A percentile compares a stretch with the other conserved stretches of the same genome.
phyloP scores from a whole-genome alignment of 2,797 vertebrate genomes.

The Pterois miles region DNA sequence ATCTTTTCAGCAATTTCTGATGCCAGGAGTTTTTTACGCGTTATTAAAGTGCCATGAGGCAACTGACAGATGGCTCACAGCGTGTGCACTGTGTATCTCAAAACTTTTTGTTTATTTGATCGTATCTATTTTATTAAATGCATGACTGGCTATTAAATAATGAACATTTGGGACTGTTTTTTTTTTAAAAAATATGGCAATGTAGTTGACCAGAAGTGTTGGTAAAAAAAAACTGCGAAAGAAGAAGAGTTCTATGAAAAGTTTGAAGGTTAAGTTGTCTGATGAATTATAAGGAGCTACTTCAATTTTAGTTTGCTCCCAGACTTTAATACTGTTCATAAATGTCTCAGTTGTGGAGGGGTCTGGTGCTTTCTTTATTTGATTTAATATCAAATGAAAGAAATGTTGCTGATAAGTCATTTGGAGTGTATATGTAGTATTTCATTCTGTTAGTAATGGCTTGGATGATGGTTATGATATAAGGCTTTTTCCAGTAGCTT shows the following conservation, averaged over 20 bases:
- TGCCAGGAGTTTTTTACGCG: background rate
- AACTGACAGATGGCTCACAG: slow-evolving; percentile 26
- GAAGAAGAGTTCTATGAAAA: background rate
- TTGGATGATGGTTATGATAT: slow-evolving; percentile 12
- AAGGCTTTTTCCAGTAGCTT: slow-evolving; percentile 2
- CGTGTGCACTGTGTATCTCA: background rate
- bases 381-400: slow-evolving; percentile 29
- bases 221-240: background rate
- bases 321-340: background rate
- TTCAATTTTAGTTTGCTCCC: background rate
- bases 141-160: slow-evolving; percentile 3
- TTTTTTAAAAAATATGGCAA: background rate
- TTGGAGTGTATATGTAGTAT: background rate
- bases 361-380: background rate
- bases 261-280: slow-evolving; percentile 1
- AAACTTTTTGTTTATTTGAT: slow-evolving; percentile 15
- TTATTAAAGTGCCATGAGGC: slow-evolving; percentile 37
- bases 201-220: background rate
- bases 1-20: slow-evolving; percentile 19
- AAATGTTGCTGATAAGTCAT: slow-evolving; percentile 8
- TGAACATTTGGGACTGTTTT: background rate
- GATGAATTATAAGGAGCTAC: background rate
- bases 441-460: background rate
- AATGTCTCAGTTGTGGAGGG: background rate
- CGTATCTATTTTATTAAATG: slow-evolving; percentile 25